A percentile compares a stretch with the other conserved stretches of the same genome.
Conservation (phyloP, 2,113 vertebrate genomes). For the Nesoenas mayeri region DNA sequence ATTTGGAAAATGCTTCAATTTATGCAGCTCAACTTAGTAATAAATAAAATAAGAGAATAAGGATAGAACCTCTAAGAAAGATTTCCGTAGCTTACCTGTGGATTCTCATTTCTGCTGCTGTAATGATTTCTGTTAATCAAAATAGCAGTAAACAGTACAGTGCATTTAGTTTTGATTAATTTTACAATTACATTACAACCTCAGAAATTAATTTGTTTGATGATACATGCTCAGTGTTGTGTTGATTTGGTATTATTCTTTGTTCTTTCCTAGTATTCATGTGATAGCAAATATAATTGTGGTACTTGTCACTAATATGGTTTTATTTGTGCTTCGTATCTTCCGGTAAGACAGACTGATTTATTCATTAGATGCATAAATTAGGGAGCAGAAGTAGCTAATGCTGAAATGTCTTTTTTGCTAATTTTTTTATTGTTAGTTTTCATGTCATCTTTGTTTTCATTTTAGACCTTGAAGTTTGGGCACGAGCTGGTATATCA, state of each 20-base stretch:
- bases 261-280: neutral
- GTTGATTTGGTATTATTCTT: neutral
- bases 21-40: neutral
- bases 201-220: neutral
- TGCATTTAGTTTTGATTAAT: neutral
- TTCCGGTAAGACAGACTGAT: neutral
- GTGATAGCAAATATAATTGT: neutral
- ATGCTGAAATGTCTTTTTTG: neutral
- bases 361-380: slow-evolving; percentile 9
- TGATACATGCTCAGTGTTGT: neutral
- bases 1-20: neutral
- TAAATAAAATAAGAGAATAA: neutral
- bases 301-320: neutral
- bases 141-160: neutral
- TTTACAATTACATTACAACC: neutral
- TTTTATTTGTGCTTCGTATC: neutral
- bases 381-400: neutral
- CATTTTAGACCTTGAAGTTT: neutral
- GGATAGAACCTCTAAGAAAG: neutral
- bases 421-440: neutral
- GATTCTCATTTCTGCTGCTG: neutral
- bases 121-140: neutral
- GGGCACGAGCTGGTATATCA: neutral
- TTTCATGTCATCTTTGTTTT: neutral
- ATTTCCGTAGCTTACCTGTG: neutral